Evolutionary conservation across 1,140 invertebrate species (phyloP).

Genomic region (Pachyrhynchus sulphureomaculatus): DNA sequence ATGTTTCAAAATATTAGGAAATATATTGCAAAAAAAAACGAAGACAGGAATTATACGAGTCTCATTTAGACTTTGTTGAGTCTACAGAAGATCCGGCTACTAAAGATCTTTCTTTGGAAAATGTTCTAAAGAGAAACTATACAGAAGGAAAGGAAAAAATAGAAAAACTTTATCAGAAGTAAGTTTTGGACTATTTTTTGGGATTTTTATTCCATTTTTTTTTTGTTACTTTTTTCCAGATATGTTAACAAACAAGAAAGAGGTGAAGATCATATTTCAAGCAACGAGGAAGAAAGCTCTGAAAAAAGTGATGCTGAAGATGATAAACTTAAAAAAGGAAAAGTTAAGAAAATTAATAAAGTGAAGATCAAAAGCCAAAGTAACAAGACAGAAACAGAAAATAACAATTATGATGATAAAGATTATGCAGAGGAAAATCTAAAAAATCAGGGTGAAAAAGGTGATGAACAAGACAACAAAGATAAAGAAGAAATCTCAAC

Average conservation of each 20-base stretch:
- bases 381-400: too few relatives aligned
- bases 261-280: slow-evolving; percentile 15
- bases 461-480: too few relatives aligned
- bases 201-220: neutral
- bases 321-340: neutral
- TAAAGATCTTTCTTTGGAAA: slow-evolving; percentile 51
- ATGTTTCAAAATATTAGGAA: slow-evolving; percentile 57
- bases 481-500: too few relatives aligned
- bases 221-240: slow-evolving; percentile 9
- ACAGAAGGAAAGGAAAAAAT: slow-evolving; percentile 52
- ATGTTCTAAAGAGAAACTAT: slow-evolving; percentile 54
- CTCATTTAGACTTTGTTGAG: slow-evolving; percentile 51
- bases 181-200: slow-evolving; percentile 31
- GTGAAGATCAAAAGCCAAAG: too few relatives aligned
- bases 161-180: slow-evolving; percentile 55
- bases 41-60: slow-evolving; percentile 58
- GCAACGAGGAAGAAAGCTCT: slow-evolving; percentile 12
- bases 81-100: slow-evolving; percentile 57
- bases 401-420: too few relatives aligned
- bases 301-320: slow-evolving; percentile 14
- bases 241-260: slow-evolving; percentile 32
- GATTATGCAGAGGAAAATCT: too few relatives aligned
- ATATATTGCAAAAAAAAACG: slow-evolving; percentile 55
- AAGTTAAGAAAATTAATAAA: too few relatives aligned
- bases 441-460: too few relatives aligned